Evolutionary conservation across 2,888 invertebrate genomes (phyloP).

Genomic region (Noctua comes): DNA sequence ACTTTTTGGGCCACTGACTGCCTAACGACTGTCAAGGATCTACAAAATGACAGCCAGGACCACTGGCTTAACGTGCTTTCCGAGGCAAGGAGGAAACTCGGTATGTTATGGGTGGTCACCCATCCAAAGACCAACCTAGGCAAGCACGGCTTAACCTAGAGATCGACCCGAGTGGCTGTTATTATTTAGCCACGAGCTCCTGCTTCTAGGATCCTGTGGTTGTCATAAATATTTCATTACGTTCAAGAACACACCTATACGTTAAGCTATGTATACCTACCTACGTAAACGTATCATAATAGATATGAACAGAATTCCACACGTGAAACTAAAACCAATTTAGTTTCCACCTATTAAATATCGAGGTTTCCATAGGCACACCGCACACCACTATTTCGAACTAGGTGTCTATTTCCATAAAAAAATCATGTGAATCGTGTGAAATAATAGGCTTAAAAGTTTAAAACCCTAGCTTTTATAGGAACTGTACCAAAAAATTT

Average conservation of each 20-base stretch:
- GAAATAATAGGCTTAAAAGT: conserved; percentile 18
- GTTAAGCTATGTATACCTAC: background rate
- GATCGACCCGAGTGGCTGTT: too few species aligned
- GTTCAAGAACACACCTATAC: conserved; percentile 3
- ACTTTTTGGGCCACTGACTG: too few species aligned
- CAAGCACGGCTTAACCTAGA: too few species aligned
- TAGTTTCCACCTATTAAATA: conserved; percentile 36
- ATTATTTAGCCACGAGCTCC: too few species aligned
- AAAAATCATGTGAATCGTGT: conserved; percentile 11
- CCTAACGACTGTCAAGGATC: too few species aligned
- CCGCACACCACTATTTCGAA: conserved; percentile 10
- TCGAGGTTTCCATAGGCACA: conserved; percentile 2
- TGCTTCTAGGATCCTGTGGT: conserved; percentile 22
- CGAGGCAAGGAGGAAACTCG: too few species aligned
- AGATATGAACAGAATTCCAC: conserved; percentile 20
- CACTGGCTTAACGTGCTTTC: too few species aligned
- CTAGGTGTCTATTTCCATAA: conserved; percentile 38
- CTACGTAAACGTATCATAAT: background rate
- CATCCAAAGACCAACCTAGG: too few species aligned
- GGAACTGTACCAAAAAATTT: background rate
- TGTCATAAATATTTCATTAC: conserved; percentile 31
- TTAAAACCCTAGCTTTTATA: conserved; percentile 9
- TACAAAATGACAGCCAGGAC: too few species aligned
- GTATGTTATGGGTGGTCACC: too few species aligned
- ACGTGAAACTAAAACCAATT: conserved; percentile 38